Conservation (phyloP, 2,113 vertebrate genomes). For the Eclectus roratus region DNA sequence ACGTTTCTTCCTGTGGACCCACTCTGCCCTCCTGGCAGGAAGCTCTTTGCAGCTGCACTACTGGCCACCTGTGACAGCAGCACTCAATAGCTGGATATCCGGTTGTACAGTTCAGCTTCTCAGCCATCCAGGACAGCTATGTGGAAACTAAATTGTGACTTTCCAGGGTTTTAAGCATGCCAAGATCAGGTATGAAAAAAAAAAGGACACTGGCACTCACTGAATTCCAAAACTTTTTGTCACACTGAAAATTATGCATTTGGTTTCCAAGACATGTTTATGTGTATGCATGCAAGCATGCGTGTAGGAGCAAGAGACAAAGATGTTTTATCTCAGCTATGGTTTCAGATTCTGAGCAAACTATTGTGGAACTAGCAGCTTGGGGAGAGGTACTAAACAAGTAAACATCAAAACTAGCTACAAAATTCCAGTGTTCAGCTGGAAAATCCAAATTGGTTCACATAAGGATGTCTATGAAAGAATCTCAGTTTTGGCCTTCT, state of each 20-base stretch:
- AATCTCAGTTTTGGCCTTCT: not conserved
- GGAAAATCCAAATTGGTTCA: not conserved
- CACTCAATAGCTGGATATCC: constrained; percentile 92
- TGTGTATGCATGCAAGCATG: not conserved
- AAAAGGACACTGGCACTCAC: constrained; percentile 1
- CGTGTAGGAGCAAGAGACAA: not conserved
- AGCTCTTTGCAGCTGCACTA: constrained; percentile 79
- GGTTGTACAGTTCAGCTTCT: constrained; percentile 72
- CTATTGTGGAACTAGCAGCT: not conserved
- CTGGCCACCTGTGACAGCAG: constrained; percentile 81
- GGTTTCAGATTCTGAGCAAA: not conserved
- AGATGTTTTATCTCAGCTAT: not conserved
- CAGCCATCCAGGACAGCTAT: constrained; percentile 63
- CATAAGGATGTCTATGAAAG: not conserved
- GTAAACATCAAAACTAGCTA: not conserved
- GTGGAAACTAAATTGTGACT: constrained; percentile 71
- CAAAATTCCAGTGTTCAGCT: not conserved
- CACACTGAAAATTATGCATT: not conserved
- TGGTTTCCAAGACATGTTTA: not conserved
- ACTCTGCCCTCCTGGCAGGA: constrained; percentile 76
- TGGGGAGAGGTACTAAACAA: not conserved
- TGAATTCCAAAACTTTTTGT: constrained; percentile 21
- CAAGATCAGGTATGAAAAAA: constrained; percentile 53
- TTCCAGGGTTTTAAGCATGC: constrained; percentile 74
- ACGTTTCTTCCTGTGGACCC: constrained; percentile 81